phyloP scores from a whole-genome alignment of 2,888 invertebrate species.

The Caenorhabditis sulstoni region DNA sequence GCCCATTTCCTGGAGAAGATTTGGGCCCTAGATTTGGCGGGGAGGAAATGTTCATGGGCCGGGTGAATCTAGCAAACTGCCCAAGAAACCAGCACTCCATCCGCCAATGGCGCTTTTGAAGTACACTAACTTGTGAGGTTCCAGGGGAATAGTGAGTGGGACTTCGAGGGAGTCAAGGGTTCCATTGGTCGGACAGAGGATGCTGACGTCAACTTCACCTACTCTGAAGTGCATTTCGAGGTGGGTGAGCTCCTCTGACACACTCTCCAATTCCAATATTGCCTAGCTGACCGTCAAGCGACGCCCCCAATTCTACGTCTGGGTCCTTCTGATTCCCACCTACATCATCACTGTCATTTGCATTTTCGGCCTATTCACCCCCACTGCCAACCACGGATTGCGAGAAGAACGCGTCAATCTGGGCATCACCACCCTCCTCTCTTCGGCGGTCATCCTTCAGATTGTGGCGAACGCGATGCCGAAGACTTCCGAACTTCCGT shows the following conservation, averaged over 20 bases:
- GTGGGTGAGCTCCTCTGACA: conserved; percentile 25
- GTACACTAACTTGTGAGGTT: conserved; percentile 21
- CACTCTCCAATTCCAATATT: neutral
- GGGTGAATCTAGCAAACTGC: too few relatives aligned
- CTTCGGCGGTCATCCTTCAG: conserved; percentile 71
- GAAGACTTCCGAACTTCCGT: conserved; percentile 67
- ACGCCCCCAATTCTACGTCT: conserved; percentile 68
- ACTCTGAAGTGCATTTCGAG: conserved; percentile 59
- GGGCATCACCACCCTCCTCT: conserved; percentile 70
- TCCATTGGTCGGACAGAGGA: conserved; percentile 46
- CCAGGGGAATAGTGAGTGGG: conserved; percentile 72
- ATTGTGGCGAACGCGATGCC: conserved; percentile 73
- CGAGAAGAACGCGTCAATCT: conserved; percentile 70
- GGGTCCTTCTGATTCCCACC: conserved; percentile 70
- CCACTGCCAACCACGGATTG: conserved; percentile 66
- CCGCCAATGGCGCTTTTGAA: too few relatives aligned
- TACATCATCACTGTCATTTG: conserved; percentile 70
- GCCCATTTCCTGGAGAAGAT: too few relatives aligned
- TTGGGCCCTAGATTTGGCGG: too few relatives aligned
- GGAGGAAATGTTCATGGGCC: too few relatives aligned
- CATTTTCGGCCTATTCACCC: conserved; percentile 69
- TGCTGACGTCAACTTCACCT: conserved; percentile 69
- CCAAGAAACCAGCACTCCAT: too few relatives aligned
- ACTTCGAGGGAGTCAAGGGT: conserved; percentile 46
- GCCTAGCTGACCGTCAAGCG: conserved; percentile 55